Conservation (phyloP, 2,113 vertebrate species). For the Alouatta palliata region DNA sequence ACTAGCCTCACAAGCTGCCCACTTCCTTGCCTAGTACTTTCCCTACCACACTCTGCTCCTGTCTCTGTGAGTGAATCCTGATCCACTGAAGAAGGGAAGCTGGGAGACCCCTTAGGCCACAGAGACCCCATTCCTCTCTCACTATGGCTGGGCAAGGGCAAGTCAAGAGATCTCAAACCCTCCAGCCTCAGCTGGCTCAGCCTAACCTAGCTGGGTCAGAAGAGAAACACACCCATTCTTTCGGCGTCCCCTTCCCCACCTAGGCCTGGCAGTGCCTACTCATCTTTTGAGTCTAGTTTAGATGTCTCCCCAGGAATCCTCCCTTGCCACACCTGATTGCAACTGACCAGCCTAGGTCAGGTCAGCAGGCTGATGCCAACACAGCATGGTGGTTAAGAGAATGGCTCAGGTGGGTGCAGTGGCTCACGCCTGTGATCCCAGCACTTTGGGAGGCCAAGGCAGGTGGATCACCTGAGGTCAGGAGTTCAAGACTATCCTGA, state of each 20-base stretch:
- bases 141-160: not conserved
- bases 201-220: not conserved
- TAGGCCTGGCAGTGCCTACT: not conserved
- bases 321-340: not conserved
- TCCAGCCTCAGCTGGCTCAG: not conserved
- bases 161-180: not conserved
- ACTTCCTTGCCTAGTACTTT: not conserved
- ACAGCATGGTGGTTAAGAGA: not conserved
- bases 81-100: not conserved
- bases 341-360: not conserved
- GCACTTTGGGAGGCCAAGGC: too few species aligned
- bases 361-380: not conserved
- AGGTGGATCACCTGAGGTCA: too few species aligned
- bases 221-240: not conserved
- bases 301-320: not conserved
- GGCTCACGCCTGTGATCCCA: too few species aligned
- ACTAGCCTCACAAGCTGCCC: not conserved
- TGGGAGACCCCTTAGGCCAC: not conserved
- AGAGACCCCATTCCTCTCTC: not conserved
- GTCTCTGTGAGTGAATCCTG: not conserved
- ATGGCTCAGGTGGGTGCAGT: not conserved
- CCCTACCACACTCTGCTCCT: not conserved
- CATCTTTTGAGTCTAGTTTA: not conserved
- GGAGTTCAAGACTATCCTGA: too few species aligned
- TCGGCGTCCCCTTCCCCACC: not conserved